phyloP scores from a whole-genome alignment of 2,113 vertebrate genomes.

The rat (Rattus norvegicus) region GRCr8 NC_086022.1:118541001-118541500 shows the following conservation, averaged over 20 bases:
- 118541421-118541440: fast-evolving
- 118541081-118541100: too few species aligned
- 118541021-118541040: neutral
- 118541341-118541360: neutral
- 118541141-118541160: too few species aligned
- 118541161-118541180: too few species aligned
- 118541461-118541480: neutral
- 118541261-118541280: too few species aligned
- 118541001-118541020: neutral
- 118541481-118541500: slow-evolving; percentile 20
- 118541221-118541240: too few species aligned
- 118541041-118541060: neutral
- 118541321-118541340: neutral
- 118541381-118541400: neutral
- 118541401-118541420: fast-evolving
- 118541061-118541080: neutral
- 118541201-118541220: too few species aligned
- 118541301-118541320: neutral
- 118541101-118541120: too few species aligned
- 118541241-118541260: too few species aligned
- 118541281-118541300: too few species aligned
- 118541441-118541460: fast-evolving
- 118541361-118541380: neutral
- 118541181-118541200: too few species aligned
- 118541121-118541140: too few species aligned